Base-by-base conservation (phyloP, 2,797 vertebrate species). In the Psittacula derbiana region DNA sequence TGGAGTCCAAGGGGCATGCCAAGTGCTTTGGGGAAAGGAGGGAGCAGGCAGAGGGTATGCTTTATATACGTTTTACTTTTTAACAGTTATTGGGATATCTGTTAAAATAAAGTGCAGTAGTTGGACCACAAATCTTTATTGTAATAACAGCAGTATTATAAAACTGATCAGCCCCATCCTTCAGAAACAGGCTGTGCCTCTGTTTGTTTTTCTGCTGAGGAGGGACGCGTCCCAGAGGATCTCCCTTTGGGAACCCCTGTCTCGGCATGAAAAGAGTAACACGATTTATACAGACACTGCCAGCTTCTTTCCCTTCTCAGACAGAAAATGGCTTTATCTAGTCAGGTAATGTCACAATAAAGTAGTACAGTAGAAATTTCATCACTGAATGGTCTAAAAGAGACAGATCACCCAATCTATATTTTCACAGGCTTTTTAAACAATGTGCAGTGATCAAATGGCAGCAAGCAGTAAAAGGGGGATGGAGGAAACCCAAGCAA, bases 181-280 rank as follows among this genome's bases (percentile, higher is more conserved):
- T 97, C 96, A 98, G 95, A 86, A 95, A 17, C 62, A 70, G 74
- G n/a, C 90, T 83, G 83, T 64, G 81, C 86, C 94, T 97, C 94
- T 97, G 92, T 95, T 96, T 97, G 85, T 96, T 97, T 96, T 96
- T 49, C 95, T 97, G 88, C 23, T 62, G 96, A 95, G 95, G 72
- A 86, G 82, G 96, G 95, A 96, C 75, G 6, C 40, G 75, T 98
- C 97, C 97, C 97, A 71, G 70, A 94, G 95, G 92, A 88, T 96
- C 69, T 96, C 96, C 98, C 97, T 98, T 90, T 88, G 97, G 97
- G 98, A 97, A 95, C 95, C 95, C 91, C 92, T 97, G 98, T 98
- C 97, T 98, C 94, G 11, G 94, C 87, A 95, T 93, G 91, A 97
- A 97, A 98, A 87, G 89, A 95, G 72, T 50, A 95, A 88, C 31